Percentiles rank a stretch among this genome's conserved stretches.
These are phyloP conservation scores for Champsocephalus esox DNA, from an alignment of 2,797 vertebrate genomes.

Conservation along the genomic window DNA sequence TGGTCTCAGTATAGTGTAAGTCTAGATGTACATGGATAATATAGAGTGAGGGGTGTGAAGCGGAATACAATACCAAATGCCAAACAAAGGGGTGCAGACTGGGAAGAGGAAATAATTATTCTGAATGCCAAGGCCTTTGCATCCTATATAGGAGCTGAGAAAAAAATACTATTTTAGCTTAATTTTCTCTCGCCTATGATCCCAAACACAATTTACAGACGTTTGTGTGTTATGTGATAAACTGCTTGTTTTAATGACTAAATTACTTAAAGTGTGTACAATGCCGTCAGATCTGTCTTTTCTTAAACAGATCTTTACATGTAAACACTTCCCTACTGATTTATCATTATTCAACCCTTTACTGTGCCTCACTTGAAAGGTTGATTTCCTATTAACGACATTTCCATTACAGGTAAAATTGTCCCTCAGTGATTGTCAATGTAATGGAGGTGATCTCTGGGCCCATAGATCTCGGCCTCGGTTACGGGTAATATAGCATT, in stretches of 20 bases:
- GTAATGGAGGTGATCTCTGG: too few relatives aligned
- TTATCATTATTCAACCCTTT: constrained; percentile 1
- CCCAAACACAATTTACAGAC: background rate
- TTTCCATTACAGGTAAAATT: constrained; percentile 19
- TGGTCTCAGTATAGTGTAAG: background rate
- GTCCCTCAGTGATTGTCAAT: background rate
- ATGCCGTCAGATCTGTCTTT: background rate
- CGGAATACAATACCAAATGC: background rate
- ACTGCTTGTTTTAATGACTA: constrained; percentile 1
- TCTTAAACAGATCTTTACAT: background rate
- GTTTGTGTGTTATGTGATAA: background rate
- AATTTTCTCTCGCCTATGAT: background rate
- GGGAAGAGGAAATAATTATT: background rate
- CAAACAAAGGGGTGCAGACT: background rate
- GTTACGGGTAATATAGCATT: too few relatives aligned
- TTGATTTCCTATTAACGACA: background rate
- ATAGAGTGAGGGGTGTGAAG: background rate
- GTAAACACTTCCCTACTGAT: constrained; percentile 2
- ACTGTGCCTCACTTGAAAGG: background rate
- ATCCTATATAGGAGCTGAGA: too few relatives aligned
- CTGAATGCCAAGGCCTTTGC: background rate
- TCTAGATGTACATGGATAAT: background rate
- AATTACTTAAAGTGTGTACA: constrained; percentile 2
- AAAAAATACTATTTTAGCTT: constrained; percentile 4
- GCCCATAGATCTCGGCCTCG: too few relatives aligned